These are phyloP conservation scores for Sipha maydis DNA, from an alignment of 2,888 invertebrate genomes.

Conservation along the genomic window DNA sequence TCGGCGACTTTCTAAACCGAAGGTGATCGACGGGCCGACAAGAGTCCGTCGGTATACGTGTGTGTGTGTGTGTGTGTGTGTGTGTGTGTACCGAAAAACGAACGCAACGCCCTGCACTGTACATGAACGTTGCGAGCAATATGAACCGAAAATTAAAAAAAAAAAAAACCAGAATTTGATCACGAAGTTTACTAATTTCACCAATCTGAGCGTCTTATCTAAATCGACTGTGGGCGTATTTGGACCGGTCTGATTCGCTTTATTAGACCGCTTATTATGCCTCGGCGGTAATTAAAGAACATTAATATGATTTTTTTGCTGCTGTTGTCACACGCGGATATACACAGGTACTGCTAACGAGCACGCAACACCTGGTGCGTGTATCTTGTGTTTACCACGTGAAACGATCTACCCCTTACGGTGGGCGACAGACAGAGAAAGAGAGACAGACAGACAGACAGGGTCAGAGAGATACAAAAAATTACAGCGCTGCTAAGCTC, in stretches of 20 bases:
- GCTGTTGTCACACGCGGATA: constrained; percentile 4
- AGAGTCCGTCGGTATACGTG: background rate
- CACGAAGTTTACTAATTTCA: constrained; percentile 4
- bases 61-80: background rate
- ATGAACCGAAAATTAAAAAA: background rate
- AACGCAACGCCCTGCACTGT: background rate
- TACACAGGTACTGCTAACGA: background rate
- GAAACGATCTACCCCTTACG: background rate
- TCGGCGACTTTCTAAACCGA: constrained; percentile 41
- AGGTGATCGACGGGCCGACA: background rate
- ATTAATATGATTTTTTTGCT: constrained; percentile 18
- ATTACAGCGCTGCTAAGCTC: too few relatives aligned
- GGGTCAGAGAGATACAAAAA: too few relatives aligned
- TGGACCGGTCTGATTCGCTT: constrained; percentile 26
- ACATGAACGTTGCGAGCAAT: background rate
- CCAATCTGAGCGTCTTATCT: constrained; percentile 12
- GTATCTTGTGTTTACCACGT: background rate
- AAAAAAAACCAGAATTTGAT: constrained; percentile 8
- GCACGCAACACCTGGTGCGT: background rate
- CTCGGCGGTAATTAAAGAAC: background rate
- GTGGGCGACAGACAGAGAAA: too few relatives aligned
- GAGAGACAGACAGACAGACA: too few relatives aligned
- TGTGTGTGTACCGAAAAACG: background rate
- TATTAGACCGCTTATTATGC: constrained; percentile 13
- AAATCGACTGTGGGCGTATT: constrained; percentile 42